Evolutionary conservation across 2,888 invertebrate genomes (phyloP).

Genomic region (Tortrix viridana): DNA sequence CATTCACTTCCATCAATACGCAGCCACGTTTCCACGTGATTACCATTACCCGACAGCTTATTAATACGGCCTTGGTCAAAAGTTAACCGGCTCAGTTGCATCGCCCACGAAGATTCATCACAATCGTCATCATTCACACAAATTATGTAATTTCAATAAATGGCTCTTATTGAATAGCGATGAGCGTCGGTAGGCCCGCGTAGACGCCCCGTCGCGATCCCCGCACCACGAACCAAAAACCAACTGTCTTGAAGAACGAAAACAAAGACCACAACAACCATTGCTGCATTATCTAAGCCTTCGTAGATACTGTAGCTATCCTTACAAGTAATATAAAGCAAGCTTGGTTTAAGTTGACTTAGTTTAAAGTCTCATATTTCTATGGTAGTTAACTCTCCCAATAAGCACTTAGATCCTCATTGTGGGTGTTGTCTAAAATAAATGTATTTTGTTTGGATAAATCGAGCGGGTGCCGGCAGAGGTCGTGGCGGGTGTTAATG

Average conservation of each 20-base stretch:
- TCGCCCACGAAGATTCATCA: slow-evolving; percentile 84
- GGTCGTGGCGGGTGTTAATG: slow-evolving; percentile 68
- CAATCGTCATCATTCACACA: slow-evolving; percentile 84
- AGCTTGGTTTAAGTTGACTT: neutral
- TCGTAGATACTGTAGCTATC: slow-evolving; percentile 3
- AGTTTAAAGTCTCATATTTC: slow-evolving; percentile 29
- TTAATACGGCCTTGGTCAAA: slow-evolving; percentile 81
- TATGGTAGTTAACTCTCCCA: slow-evolving; percentile 56
- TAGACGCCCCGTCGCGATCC: slow-evolving; percentile 69
- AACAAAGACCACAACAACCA: slow-evolving; percentile 43
- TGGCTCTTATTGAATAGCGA: slow-evolving; percentile 84
- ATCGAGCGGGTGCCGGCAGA: slow-evolving; percentile 59
- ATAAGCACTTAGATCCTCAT: slow-evolving; percentile 74
- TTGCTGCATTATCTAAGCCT: slow-evolving; percentile 38
- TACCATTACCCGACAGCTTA: slow-evolving; percentile 66
- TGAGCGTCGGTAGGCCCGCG: slow-evolving; percentile 80
- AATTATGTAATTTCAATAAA: slow-evolving; percentile 85
- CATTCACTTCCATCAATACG: slow-evolving; percentile 59
- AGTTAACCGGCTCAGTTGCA: slow-evolving; percentile 82
- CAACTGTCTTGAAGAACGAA: slow-evolving; percentile 45
- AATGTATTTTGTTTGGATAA: slow-evolving; percentile 77
- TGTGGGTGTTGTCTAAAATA: slow-evolving; percentile 63
- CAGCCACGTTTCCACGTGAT: slow-evolving; percentile 75
- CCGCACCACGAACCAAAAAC: slow-evolving; percentile 48
- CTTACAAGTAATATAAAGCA: slow-evolving; percentile 48